Evolutionary conservation across 2,888 invertebrate genomes (phyloP), one percentile per base, ranked within the genome.

Genomic region (Epistrophe grossulariae): DNA sequence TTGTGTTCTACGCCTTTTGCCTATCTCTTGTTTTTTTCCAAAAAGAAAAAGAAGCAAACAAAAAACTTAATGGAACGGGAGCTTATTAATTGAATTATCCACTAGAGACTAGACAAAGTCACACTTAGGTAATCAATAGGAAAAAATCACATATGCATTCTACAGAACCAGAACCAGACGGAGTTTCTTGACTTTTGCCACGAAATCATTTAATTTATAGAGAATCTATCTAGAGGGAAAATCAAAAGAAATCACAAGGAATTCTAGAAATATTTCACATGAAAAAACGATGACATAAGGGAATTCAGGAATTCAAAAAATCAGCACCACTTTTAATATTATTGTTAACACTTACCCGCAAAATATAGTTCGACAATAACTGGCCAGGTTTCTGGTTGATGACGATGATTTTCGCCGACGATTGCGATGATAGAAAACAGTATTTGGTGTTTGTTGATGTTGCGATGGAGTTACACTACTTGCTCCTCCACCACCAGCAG

Each of bases 351-450:
- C 92, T 91, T 88, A 93, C 93, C 93, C 92, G 91, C 93, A 93
- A 82, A 92, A 89, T 87, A 92, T 91, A 89, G 91, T 90, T 89
- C 91, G 92, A 88, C 92, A 92, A 45, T 92, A 88, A 89, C 91
- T 91, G 77, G 90, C 91, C 88, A 93, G 88, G 80, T 91, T 92
- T 90, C 91, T 91, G n/a, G 48, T 5, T 19, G 66, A 50, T 35
- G 66, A 66, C 71, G 91, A 89, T 90, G 91, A 91, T 90, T 91
- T 92, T 80, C 92, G 90, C 48, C 93, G 90, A 35, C 93, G 90
- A 89, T 92, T 92, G 78, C 91, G 91, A 68, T 92, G 92, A 89
- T 92, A 92, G 89, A 91, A 92, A 59, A 92, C 91, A 4, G 92
- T 92, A 40, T 92, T 91, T 62, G 92, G 72, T 55, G 71, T 71